phyloP scores from a whole-genome alignment of 2,113 vertebrate species.

The Porphyrio hochstetteri region DNA sequence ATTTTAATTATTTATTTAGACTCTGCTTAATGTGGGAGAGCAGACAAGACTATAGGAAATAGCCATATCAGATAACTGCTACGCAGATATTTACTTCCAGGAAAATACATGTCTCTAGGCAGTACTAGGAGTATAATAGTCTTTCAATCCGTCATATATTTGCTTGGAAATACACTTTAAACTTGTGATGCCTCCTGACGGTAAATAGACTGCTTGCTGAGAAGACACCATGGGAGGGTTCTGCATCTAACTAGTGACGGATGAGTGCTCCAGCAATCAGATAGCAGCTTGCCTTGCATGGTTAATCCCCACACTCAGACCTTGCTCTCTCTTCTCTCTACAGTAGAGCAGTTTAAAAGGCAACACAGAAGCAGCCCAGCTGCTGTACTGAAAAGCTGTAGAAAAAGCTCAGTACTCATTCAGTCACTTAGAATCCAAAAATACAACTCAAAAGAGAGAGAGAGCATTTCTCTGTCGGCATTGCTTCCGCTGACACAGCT shows the following conservation, averaged over 20 bases:
- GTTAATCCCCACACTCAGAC: not conserved
- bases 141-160: not conserved
- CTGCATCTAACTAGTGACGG: not conserved
- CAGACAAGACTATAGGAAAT: not conserved
- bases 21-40: not conserved
- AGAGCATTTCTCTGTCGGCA: not conserved
- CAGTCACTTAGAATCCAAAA: not conserved
- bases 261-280: not conserved
- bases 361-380: not conserved
- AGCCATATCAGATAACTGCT: not conserved
- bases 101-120: not conserved
- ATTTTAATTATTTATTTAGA: not conserved
- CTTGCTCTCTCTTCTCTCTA: not conserved
- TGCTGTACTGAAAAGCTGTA: not conserved
- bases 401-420: not conserved
- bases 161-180: not conserved
- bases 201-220: not conserved
- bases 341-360: not conserved
- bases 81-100: not conserved
- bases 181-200: not conserved
- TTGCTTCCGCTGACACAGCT: not conserved
- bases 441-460: not conserved
- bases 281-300: not conserved
- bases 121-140: not conserved
- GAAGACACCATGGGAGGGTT: not conserved